Conservation (phyloP, 2,888 invertebrate species). For the Lepidocyrtinus sp. region DNA sequence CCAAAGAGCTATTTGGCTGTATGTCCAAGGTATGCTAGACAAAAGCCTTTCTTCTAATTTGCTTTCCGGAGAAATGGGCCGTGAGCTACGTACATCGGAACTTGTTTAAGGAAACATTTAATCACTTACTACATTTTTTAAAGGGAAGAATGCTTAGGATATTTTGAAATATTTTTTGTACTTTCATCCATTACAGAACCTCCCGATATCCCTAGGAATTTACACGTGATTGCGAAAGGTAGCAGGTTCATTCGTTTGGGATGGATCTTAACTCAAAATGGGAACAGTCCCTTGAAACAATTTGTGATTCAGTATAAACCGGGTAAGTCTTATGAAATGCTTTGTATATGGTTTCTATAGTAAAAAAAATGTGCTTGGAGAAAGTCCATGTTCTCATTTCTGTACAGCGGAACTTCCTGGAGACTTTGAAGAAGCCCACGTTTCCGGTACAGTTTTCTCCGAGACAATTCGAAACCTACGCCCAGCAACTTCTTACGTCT, state of each 20-base stretch:
- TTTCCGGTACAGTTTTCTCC: conserved; percentile 71
- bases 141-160: conserved; percentile 5
- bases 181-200: conserved; percentile 71
- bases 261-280: conserved; percentile 73
- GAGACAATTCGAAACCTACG: conserved; percentile 72
- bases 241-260: conserved; percentile 72
- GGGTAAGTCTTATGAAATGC: conserved; percentile 65
- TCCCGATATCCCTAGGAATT: conserved; percentile 73
- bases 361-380: too few species aligned
- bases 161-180: not conserved
- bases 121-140: not conserved
- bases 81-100: not conserved
- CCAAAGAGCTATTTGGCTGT: conserved; percentile 71
- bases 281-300: conserved; percentile 71
- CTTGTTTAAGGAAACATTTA: not conserved
- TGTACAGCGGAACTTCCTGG: conserved; percentile 30
- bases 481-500: conserved; percentile 73
- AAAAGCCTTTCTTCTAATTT: not conserved
- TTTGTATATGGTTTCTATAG: too few species aligned
- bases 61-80: not conserved
- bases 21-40: conserved; percentile 71
- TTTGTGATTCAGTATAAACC: conserved; percentile 73
- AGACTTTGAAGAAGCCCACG: conserved; percentile 68
- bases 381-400: too few species aligned
- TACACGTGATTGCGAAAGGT: conserved; percentile 71